Base-by-base conservation (phyloP, 2,797 vertebrate genomes). In the Masticophis lateralis region DNA sequence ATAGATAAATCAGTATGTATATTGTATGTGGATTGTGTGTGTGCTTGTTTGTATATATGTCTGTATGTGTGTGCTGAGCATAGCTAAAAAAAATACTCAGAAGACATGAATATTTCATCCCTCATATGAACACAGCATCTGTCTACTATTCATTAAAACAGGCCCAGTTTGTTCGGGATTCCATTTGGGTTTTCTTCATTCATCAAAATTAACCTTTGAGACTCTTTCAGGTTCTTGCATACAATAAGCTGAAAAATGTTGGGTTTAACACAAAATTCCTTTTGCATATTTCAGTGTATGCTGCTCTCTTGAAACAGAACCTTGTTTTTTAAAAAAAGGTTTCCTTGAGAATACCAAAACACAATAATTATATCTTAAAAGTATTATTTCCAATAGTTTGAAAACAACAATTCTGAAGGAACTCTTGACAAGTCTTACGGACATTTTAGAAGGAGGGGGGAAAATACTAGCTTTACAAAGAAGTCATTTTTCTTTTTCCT, bases 381-480 rank as follows among this genome's bases (percentile, higher is more conserved):
- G 57, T 4, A 22, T 32, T 61, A 90, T 14, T 57, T 60, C 60
- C 91, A 86, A 7, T 87, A 0, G 74, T 1, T 12, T 10, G 3
- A 32, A 93, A 22, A 43, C 37, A 94, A 63, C 12, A 25, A n/a
- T 51, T n/a, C 47, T 2, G 11, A 1, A 47, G 86, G 91, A 32
- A 94, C 92, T 91, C 55, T 51, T 88, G 87, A 79, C 92, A 92
- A 66, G 32, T 47, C 66, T 37, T 0, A 87, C 63, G 61, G 2
- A 9, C 32, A 91, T 86, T 20, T 32, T 91, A 61, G 9, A 93
- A 37, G 14, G 28, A 37, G 6, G 18, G 1, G 27, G 13, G 27
- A 86, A 90, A 86, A 27, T 27, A 6, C 56, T 11, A 90, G 95
- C 61, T 90, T 92, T 91, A 93, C 56, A 87, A 10, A 90, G 89